Evolutionary conservation across 2,113 vertebrate genomes (phyloP), one percentile per base, ranked within the genome.

Genomic region (Pangasianodon gigas): DNA sequence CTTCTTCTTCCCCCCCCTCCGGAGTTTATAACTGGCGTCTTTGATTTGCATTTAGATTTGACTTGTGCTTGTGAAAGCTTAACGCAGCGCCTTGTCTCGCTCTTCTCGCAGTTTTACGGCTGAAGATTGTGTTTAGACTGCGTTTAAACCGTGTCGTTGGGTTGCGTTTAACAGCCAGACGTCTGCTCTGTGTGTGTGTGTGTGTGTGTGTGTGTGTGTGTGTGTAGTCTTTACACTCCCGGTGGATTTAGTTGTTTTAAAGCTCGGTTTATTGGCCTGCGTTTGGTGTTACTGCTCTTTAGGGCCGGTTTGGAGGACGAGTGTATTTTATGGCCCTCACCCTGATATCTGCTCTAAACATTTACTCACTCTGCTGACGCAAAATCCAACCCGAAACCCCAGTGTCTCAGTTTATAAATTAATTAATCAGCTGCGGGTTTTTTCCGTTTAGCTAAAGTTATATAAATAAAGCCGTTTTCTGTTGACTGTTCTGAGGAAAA

Each of bases 191-290:
- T 46, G 46, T 46, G 46, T 46, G 48, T 7, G 48, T 51, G 48
- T 51, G 48, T 51, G 52, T 54, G 32, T 26, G 87, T 32, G 32
- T 14, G 87, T 18, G 69, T 62, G 62, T 14, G 81, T 58, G 54
- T 84, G 54, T 9, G 52, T 37, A 58, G 52, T 18, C n/a, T 84
- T 44, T 58, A 83, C 52, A 2, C n/a, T 83, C 0, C 32, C 6
- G n/a, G 52, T 14, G 32, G 24, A 19, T 37, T 88, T 79, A 48
- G 51, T 80, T 88, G 85, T 87, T n/a, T 65, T 48, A 79, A 79
- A 29, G 32, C 37, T 51, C 44, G 26, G 83, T 93, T 89, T 91
- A 91, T 91, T 89, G 51, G 37, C 18, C 54, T 60, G 46, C 18
- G 41, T 60, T 90, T 79, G 91, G 86, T 85, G 81, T 62, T 46